A percentile compares a stretch with the other conserved stretches of the same genome.
Conservation (phyloP, 2,113 vertebrate genomes). For the Clarias batrachus region DNA sequence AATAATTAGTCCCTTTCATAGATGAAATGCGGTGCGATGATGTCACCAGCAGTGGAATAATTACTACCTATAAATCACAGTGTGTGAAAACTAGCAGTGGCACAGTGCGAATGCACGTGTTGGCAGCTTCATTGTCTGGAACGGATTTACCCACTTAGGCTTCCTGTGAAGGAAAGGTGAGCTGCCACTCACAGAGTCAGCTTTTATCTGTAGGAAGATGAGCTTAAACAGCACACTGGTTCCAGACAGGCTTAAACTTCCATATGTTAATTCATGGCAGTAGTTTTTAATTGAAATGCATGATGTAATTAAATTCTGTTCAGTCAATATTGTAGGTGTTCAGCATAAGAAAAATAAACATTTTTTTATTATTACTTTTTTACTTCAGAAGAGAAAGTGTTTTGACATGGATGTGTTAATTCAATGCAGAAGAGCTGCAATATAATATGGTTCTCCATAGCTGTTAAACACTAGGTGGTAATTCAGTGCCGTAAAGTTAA, state of each 20-base stretch:
- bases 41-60: constrained; percentile 75
- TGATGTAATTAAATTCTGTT: background rate
- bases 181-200: constrained; percentile 35
- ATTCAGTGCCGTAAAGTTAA: background rate
- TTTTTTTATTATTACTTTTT: background rate
- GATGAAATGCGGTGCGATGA: constrained; percentile 68
- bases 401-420: background rate
- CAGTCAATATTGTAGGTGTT: background rate
- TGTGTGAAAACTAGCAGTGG: constrained; percentile 66
- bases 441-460: background rate
- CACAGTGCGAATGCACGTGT: constrained; percentile 44
- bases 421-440: background rate
- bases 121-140: constrained; percentile 44
- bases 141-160: constrained; percentile 21
- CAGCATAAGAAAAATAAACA: background rate
- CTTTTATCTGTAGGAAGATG: constrained; percentile 25
- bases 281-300: background rate
- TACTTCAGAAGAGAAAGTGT: background rate
- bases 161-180: constrained; percentile 37
- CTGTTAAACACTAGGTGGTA: constrained; percentile 1
- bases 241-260: background rate
- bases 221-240: background rate
- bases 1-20: constrained; percentile 71
- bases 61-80: constrained; percentile 78
- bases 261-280: background rate